A percentile compares a stretch with the other conserved stretches of the same genome.
Conservation (phyloP, 2,888 invertebrate species). For the Pemphredon lugubris region DNA sequence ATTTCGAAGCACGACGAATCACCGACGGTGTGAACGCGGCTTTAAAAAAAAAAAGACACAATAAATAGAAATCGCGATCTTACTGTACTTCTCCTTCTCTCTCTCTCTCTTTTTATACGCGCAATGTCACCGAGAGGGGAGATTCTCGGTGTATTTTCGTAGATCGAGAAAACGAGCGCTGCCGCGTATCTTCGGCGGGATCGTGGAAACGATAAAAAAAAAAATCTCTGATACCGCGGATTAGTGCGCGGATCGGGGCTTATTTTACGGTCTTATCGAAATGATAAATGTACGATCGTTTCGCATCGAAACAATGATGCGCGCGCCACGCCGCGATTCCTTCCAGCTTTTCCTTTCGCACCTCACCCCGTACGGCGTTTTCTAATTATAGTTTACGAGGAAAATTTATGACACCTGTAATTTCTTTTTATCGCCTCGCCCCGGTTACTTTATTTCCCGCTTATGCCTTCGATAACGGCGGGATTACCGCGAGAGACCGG, state of each 20-base stretch:
- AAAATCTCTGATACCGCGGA: slow-evolving; percentile 12
- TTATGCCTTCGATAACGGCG: slow-evolving; percentile 2
- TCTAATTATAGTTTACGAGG: slow-evolving; percentile 1
- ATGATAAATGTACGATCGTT: slow-evolving; percentile 1
- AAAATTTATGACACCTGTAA: not conserved
- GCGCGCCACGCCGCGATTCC: not conserved
- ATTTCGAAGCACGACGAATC: not conserved
- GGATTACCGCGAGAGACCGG: not conserved
- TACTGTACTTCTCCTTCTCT: too few species aligned
- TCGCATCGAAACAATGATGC: not conserved
- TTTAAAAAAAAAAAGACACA: too few species aligned
- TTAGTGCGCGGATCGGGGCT: not conserved
- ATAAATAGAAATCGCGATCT: too few species aligned
- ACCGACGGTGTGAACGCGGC: too few species aligned
- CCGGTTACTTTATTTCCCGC: not conserved
- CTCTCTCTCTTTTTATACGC: too few species aligned
- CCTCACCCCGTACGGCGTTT: not conserved
- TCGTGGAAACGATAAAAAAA: not conserved
- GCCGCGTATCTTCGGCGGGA: too few species aligned
- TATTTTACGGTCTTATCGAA: slow-evolving; percentile 17
- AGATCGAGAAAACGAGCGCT: too few species aligned
- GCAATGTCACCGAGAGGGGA: too few species aligned
- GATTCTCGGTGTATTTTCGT: too few species aligned
- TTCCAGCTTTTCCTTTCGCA: not conserved
- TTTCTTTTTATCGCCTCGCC: not conserved